phyloP scores from a whole-genome alignment of 2,797 vertebrate genomes.

The Paguma larvata region DNA sequence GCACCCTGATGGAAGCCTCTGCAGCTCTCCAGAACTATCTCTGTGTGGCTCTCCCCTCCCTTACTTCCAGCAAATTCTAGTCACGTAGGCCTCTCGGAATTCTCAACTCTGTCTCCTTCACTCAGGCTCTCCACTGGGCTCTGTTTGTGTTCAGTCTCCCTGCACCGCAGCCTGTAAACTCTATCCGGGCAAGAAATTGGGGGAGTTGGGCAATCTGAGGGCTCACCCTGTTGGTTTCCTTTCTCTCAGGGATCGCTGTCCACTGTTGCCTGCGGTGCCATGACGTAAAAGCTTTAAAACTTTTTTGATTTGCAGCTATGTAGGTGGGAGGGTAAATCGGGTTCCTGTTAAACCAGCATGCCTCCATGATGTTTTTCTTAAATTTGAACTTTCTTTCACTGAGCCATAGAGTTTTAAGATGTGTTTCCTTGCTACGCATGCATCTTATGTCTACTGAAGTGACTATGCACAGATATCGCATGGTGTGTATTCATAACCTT shows the following conservation, averaged over 20 bases:
- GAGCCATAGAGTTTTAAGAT: background rate
- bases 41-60: background rate
- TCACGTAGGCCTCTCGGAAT: background rate
- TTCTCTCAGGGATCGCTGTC: background rate
- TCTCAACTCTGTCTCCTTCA: slow-evolving; percentile 18
- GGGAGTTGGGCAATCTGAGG: background rate
- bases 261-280: background rate
- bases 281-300: background rate
- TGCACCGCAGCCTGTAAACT: background rate
- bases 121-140: background rate
- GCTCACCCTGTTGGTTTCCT: background rate
- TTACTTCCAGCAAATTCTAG: background rate
- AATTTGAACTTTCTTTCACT: background rate
- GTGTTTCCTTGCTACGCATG: background rate
- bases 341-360: background rate
- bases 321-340: background rate
- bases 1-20: background rate
- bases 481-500: background rate
- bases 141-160: background rate
- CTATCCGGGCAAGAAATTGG: background rate
- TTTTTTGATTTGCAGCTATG: background rate
- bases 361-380: too few relatives aligned
- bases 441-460: background rate
- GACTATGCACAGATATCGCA: background rate
- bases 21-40: background rate